These are phyloP conservation scores for Oncorhynchus masou DNA, from an alignment of 2,113 vertebrate genomes.

Conservation along the genomic window DNA sequence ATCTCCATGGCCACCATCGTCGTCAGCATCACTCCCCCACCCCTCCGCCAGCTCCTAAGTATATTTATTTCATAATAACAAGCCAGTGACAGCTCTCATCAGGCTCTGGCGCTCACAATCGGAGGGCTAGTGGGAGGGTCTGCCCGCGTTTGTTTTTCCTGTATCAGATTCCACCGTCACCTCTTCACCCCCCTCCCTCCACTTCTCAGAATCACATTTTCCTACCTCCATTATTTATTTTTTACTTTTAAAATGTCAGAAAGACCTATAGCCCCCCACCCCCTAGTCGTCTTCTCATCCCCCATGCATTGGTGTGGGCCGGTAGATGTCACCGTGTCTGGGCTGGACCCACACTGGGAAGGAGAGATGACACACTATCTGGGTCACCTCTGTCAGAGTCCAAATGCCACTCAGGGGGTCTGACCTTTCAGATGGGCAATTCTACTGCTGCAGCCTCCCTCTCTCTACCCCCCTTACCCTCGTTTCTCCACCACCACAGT, in stretches of 20 bases:
- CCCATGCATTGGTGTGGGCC: slow-evolving; percentile 13
- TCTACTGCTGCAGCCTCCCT: slow-evolving; percentile 34
- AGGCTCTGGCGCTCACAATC: slow-evolving; percentile 57
- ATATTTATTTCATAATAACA: slow-evolving; percentile 73
- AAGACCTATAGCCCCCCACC: background rate
- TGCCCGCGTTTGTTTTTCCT: slow-evolving; percentile 64
- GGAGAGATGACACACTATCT: slow-evolving; percentile 60
- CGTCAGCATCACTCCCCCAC: slow-evolving; percentile 33
- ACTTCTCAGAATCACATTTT: too few species aligned
- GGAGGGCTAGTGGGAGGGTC: slow-evolving; percentile 45
- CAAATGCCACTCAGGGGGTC: slow-evolving; percentile 65
- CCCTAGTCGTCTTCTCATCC: slow-evolving; percentile 12
- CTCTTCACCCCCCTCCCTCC: background rate
- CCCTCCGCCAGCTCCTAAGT: slow-evolving; percentile 46
- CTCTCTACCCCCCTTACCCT: background rate
- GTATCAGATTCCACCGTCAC: slow-evolving; percentile 46
- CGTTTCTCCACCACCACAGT: background rate
- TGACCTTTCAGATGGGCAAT: slow-evolving; percentile 67
- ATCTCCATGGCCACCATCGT: slow-evolving; percentile 40
- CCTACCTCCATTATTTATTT: too few species aligned
- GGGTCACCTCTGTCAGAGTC: slow-evolving; percentile 67
- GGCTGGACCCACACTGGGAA: slow-evolving; percentile 47
- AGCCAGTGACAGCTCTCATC: slow-evolving; percentile 77
- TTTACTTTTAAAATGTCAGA: slow-evolving; percentile 27
- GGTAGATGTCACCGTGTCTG: slow-evolving; percentile 32